Conservation (phyloP, 2,888 invertebrate species). For the Drosophila putrida region DNA sequence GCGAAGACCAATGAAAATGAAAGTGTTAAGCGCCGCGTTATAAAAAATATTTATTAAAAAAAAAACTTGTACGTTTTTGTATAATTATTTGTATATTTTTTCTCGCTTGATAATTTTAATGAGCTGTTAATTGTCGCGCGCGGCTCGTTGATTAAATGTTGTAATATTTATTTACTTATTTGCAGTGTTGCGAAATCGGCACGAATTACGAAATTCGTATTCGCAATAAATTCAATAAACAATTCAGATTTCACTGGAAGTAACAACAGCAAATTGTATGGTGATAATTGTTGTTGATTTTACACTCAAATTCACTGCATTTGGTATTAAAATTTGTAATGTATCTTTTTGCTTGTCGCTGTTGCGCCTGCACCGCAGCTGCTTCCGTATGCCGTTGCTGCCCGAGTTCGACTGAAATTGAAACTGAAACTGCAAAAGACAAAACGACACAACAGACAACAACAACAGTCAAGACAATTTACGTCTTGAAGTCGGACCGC, state of each 20-base stretch:
- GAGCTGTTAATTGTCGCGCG: conserved; percentile 39
- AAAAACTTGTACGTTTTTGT: conserved; percentile 11
- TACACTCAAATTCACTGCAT: conserved; percentile 20
- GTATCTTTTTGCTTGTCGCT: conserved; percentile 17
- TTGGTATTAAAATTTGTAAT: conserved; percentile 8
- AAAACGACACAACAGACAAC: conserved; percentile 59
- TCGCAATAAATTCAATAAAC: conserved; percentile 32
- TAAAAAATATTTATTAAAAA: conserved; percentile 34
- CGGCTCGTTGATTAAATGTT: conserved; percentile 46
- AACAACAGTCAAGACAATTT: conserved; percentile 36
- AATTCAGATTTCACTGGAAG: conserved; percentile 64
- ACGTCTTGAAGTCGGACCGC: conserved; percentile 26
- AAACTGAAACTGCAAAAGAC: conserved; percentile 77
- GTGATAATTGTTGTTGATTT: conserved; percentile 29
- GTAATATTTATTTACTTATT: conserved; percentile 62
- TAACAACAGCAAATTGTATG: conserved; percentile 16
- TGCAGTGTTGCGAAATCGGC: conserved; percentile 51
- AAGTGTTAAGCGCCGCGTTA: conserved; percentile 67
- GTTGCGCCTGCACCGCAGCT: conserved; percentile 60
- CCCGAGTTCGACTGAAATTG: conserved; percentile 78
- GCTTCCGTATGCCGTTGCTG: conserved; percentile 78
- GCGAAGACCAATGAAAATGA: conserved; percentile 66
- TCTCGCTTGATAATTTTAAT: conserved; percentile 14
- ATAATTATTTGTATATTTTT: conserved; percentile 18
- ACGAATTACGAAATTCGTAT: conserved; percentile 39